phyloP scores from a whole-genome alignment of 2,797 vertebrate genomes.

The Malacoctenus gilli region DNA sequence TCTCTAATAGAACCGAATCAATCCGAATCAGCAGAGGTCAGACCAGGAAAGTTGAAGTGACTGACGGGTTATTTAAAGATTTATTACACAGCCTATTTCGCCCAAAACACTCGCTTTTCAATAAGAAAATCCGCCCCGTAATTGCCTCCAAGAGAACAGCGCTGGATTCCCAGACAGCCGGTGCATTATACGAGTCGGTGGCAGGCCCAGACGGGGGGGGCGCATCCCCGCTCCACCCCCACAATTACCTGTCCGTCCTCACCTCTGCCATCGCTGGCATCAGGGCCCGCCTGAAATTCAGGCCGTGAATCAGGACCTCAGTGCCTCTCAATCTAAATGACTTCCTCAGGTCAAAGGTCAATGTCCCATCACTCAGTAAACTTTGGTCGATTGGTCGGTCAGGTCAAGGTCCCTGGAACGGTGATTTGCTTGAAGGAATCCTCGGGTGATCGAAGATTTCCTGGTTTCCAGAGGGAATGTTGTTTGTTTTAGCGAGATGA shows the following conservation, averaged over 20 bases:
- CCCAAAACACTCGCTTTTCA: too few relatives aligned
- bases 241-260: slow-evolving; percentile 66
- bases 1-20: too few relatives aligned
- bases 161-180: too few relatives aligned
- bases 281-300: slow-evolving; percentile 54
- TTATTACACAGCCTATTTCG: too few relatives aligned
- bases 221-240: slow-evolving; percentile 44
- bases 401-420: slow-evolving; percentile 47
- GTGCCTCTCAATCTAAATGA: slow-evolving; percentile 75
- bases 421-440: slow-evolving; percentile 45
- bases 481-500: slow-evolving; percentile 4
- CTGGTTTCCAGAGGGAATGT: slow-evolving; percentile 14
- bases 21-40: too few relatives aligned
- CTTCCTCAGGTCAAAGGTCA: slow-evolving; percentile 85
- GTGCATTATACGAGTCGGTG: neutral
- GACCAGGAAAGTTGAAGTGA: too few relatives aligned
- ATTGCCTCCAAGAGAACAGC: too few relatives aligned
- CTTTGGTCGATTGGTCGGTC: slow-evolving; percentile 67
- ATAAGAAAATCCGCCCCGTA: too few relatives aligned
- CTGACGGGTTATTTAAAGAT: too few relatives aligned
- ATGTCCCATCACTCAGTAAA: slow-evolving; percentile 82
- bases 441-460: slow-evolving; percentile 16
- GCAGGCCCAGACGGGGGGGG: slow-evolving; percentile 35
- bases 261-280: slow-evolving; percentile 58
- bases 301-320: slow-evolving; percentile 76